Percentiles rank a stretch among this genome's conserved stretches.
Evolutionary conservation across 2,113 vertebrate genomes (phyloP).

Genomic region (Pogonocichla stellata): DNA sequence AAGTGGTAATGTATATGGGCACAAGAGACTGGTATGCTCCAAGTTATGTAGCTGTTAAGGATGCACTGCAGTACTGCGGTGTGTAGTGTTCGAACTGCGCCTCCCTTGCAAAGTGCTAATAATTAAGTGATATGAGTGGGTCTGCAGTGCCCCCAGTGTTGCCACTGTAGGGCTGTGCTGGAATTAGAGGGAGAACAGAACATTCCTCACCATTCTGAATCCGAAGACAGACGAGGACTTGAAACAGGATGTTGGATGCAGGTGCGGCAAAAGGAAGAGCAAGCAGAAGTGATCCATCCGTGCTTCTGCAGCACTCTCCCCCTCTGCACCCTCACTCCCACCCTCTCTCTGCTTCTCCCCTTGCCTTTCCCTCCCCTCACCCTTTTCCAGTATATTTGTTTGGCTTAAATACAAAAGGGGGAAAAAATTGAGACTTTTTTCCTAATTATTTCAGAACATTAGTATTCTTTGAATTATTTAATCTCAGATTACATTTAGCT

Average conservation of each 20-base stretch:
- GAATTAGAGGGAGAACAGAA: not conserved
- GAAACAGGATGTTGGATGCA: not conserved
- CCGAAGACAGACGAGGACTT: not conserved
- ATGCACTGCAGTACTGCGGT: not conserved
- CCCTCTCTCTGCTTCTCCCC: not conserved
- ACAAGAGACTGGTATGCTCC: not conserved
- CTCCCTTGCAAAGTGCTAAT: not conserved
- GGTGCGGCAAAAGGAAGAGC: not conserved
- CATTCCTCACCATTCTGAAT: not conserved
- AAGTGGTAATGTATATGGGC: not conserved
- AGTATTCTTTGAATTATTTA: not conserved
- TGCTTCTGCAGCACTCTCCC: not conserved
- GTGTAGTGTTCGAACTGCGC: not conserved
- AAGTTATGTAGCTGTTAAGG: not conserved
- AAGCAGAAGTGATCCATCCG: not conserved
- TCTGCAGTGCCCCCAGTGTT: conserved; percentile 33
- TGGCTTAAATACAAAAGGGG: not conserved
- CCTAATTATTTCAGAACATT: not conserved
- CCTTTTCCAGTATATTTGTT: not conserved
- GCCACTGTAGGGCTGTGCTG: not conserved
- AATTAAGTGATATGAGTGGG: not conserved
- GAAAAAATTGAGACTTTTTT: not conserved
- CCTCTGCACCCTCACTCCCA: not conserved
- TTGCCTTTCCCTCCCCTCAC: rapidly evolving
- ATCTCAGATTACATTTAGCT: not conserved